Evolutionary conservation across 2,888 invertebrate species (phyloP).

Genomic region (Xanthostigma xanthostigma): DNA sequence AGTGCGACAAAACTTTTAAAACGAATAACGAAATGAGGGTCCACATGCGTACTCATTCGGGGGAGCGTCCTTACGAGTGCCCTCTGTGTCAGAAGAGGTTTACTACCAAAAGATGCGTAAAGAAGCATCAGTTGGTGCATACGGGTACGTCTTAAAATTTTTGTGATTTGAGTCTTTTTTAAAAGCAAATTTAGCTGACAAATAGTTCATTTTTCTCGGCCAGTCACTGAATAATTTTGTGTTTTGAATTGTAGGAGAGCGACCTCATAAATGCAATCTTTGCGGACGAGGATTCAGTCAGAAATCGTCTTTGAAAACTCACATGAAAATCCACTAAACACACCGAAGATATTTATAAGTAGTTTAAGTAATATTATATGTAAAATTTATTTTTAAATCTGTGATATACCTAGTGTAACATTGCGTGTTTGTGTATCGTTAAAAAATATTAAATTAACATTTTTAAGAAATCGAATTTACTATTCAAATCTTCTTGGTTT

Average conservation of each 20-base stretch:
- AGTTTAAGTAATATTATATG: too few relatives aligned
- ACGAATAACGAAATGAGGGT: slow-evolving; percentile 1
- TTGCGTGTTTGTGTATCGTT: too few relatives aligned
- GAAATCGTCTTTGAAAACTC: neutral
- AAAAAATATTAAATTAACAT: too few relatives aligned
- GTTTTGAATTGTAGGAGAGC: too few relatives aligned
- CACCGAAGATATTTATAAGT: neutral
- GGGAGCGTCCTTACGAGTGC: neutral
- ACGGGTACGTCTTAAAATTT: neutral
- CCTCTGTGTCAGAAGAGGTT: neutral
- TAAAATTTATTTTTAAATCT: too few relatives aligned
- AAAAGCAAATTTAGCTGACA: too few relatives aligned
- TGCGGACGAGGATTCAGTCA: neutral
- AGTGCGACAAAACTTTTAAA: slow-evolving; percentile 5
- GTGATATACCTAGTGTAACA: too few relatives aligned
- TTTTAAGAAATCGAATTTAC: too few relatives aligned
- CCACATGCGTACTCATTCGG: slow-evolving; percentile 2
- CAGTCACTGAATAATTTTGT: too few relatives aligned
- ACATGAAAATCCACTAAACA: slow-evolving; percentile 1
- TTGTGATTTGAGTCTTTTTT: too few relatives aligned
- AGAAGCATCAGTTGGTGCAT: neutral
- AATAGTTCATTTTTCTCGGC: too few relatives aligned
- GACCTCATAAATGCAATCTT: neutral
- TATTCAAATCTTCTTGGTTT: too few relatives aligned
- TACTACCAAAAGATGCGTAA: neutral